Conservation (phyloP, 1,140 invertebrate species). For the Ectropis grisescens region DNA sequence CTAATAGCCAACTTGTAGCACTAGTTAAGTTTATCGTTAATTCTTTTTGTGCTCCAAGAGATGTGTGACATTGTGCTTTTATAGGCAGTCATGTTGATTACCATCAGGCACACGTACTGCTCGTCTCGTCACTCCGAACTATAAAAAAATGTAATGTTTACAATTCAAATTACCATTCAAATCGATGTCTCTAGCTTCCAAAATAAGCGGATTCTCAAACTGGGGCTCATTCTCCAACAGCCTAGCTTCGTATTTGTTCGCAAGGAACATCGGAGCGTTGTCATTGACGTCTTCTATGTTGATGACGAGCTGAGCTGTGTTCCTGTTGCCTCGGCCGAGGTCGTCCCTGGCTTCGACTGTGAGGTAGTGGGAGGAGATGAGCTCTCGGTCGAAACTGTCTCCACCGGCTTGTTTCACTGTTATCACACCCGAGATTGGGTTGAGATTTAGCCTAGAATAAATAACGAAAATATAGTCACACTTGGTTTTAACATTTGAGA, state of each 20-base stretch:
- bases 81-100: too few relatives aligned
- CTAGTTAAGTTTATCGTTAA: too few relatives aligned
- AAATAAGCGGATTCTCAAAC: conserved; percentile 82
- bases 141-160: too few relatives aligned
- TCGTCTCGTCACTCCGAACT: too few relatives aligned
- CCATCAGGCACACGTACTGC: too few relatives aligned
- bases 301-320: conserved; percentile 82
- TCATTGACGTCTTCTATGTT: conserved; percentile 92
- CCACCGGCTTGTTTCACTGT: conserved; percentile 82
- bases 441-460: conserved; percentile 80
- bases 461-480: conserved; percentile 1
- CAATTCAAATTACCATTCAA: conserved; percentile 82
- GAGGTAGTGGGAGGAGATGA: conserved; percentile 87
- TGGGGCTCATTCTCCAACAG: conserved; percentile 84
- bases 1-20: too few relatives aligned
- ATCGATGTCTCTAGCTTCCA: conserved; percentile 90
- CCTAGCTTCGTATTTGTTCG: conserved; percentile 86
- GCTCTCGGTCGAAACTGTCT: conserved; percentile 88
- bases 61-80: too few relatives aligned
- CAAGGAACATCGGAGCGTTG: conserved; percentile 86
- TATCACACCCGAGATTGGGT: conserved; percentile 86
- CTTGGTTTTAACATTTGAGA: too few relatives aligned
- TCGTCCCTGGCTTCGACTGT: conserved; percentile 94
- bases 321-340: conserved; percentile 77
- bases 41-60: too few relatives aligned